Base-by-base conservation (phyloP, 1,140 invertebrate species). In the Chrysoperla carnea region DNA sequence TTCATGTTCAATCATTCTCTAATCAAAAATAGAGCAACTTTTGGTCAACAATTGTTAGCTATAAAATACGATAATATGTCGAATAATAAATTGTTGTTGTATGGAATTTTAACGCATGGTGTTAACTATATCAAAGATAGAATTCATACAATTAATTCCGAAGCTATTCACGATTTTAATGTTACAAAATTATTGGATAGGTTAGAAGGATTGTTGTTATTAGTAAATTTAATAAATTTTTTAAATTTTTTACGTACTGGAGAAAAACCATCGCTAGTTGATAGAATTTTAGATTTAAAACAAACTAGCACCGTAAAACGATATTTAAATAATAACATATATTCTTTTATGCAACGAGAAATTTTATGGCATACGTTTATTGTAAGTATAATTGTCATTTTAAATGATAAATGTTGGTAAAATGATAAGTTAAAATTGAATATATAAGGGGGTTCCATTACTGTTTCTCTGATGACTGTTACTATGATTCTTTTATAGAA, bases 321-420 rank as follows among this genome's bases (percentile, higher is more conserved):
- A 6, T 45, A 48, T 28, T 47, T 57, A 23, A 49, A 46, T 13
- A 54, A 51, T 44, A 50, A 52, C 15, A 59, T 58, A 45, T 61
- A 58, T 51, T 45, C 57, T 28, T 49, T 55, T 0, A 53, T 23
- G 17, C 17, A 23, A 23, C 17, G 59, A 44, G 57, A 61, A 47
- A 48, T 60, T 28, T 43, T 61, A 13, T 61, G 59, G 59, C 58
- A 59, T 52, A 51, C 56, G 41, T 61, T 61, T 44, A 60, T 60
- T 49, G 59, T 59, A 45, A 52, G 52, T 47, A 46, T 36, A 15
- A 9, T 15, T 9, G 4, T 12, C 36, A 23, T 40, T 15, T n/a
- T n/a, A n/a, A n/a, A n/a, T n/a, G n/a, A n/a, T n/a, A n/a, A n/a
- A n/a, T n/a, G n/a, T n/a, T n/a, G n/a, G n/a, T n/a, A n/a, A n/a